Base-by-base conservation (phyloP, 2,888 invertebrate species). In the Gibbula magus region DNA sequence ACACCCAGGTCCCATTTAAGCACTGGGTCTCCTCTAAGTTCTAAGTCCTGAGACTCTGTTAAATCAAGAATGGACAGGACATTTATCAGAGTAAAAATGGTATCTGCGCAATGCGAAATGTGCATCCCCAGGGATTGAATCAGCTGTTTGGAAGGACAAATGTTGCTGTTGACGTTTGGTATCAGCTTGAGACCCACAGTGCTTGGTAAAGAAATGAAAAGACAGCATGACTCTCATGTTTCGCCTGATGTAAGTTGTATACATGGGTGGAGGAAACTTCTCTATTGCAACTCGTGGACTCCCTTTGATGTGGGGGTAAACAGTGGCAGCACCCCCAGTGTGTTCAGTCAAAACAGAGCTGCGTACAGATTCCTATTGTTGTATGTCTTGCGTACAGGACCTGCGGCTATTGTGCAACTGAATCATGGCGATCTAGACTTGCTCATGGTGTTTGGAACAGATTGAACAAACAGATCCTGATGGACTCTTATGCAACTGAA, bases 301-400 rank as follows among this genome's bases (percentile, higher is more conserved):
- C 70, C 20, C 70, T 70, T 70, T 70, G 70, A 70, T 70, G 70
- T 70, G 70, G n/a, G 18, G 70, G 39, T 70, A 70, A 70, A 70
- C 70, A 70, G 35, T 32, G 70, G 45, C 70, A 10, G 35, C n/a
- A 70, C 29, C 70, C 70, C 29, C 70, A 20, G 16, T 32, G 70
- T 35, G 70, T 32, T 16, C 32, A 39, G 70, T 35, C 70, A 70
- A 70, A 70, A 70, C 35, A 70, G 2, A n/a, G 20, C 70, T n/a
- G 70, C 70, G 35, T 45, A 45, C 45, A 45, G 45, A 45, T 45
- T 45, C 45, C 45, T 45, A 45, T 45, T 45, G 45, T 45, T 45
- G 45, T 45, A 45, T 45, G 45, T 45, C 45, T 45, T 45, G 45
- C 45, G 13, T 45, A 45, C 10, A 45, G 45, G 13, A 10, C 45